Conservation (phyloP, 1,140 invertebrate genomes). For the Propsilocerus akamusi region DNA sequence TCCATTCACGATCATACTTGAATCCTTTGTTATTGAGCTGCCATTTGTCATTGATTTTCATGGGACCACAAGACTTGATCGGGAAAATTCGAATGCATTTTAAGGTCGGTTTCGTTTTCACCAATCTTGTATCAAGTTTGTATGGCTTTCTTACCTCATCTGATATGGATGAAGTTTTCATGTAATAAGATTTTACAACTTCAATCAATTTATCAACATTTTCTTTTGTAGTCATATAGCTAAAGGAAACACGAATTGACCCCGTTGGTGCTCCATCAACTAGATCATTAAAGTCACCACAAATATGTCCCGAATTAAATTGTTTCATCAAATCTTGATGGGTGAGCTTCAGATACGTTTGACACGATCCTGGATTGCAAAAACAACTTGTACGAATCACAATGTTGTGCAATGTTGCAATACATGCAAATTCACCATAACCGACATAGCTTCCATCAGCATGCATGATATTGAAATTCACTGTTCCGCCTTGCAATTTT, state of each 20-base stretch:
- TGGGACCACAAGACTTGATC: conserved; percentile 80
- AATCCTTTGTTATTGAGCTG: conserved; percentile 51
- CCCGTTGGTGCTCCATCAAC: conserved; percentile 83
- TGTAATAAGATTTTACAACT: conserved; percentile 48
- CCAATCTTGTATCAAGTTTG: not conserved
- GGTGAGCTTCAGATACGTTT: conserved; percentile 53
- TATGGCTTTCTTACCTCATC: not conserved
- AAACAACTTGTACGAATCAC: conserved; percentile 85
- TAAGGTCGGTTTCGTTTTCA: conserved; percentile 12
- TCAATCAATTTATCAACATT: conserved; percentile 53
- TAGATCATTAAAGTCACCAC: conserved; percentile 77
- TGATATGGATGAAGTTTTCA: not conserved
- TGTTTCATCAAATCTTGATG: conserved; percentile 34
- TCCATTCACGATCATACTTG: conserved; percentile 80
- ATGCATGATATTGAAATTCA: conserved; percentile 76
- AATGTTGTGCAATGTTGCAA: conserved; percentile 73
- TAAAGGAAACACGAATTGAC: conserved; percentile 80
- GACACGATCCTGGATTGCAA: conserved; percentile 92
- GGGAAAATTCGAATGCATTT: conserved; percentile 71
- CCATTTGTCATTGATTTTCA: conserved; percentile 48
- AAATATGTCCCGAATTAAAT: conserved; percentile 57
- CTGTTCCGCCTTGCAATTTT: conserved; percentile 57
- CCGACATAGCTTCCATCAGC: conserved; percentile 64
- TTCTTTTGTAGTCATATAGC: conserved; percentile 63
- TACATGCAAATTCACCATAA: conserved; percentile 75